Evolutionary conservation across 2,113 vertebrate genomes (phyloP), one percentile per base, ranked within the genome.

Genomic region (Felis catus): DNA sequence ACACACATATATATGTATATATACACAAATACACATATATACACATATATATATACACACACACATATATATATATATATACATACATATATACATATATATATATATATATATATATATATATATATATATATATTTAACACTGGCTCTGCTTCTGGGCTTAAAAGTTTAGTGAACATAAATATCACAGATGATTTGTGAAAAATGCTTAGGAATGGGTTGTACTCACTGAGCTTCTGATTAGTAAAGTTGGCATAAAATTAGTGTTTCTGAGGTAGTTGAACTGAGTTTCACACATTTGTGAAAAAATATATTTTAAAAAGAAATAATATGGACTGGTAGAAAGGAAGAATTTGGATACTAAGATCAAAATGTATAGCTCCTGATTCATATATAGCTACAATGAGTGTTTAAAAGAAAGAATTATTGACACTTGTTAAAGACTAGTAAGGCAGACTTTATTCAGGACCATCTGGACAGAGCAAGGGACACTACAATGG

Each of bases 61-160:
- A 39, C 14, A 53, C 51, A 36, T 1, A 53, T 4, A 53, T 16
- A 53, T 4, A 15, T 45, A 1, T 7, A 16, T 53, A 15, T 15
- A 53, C 4, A 16, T 53, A 16, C 1, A 53, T 0, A 53, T 15
- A 16, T 1, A 53, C 4, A 53, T 16, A 53, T 4, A 15, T 45
- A 1, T 7, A 16, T 53, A 15, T 15, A 53, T 16, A 16, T 53
- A 16, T 4, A 53, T 0, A 53, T 15, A 16, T 53, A 1, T 53
- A 1, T 53, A 1, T 53, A 53, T 53, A 53, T 16, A 53, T 53
- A 53, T 53, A 53, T 53, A 15, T 55, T 80, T 1, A 63, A 84
- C 55, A 5, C 7, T 80, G 7, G 4, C n/a, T 6, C 16, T 51
- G 23, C 6, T 8, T 16, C 29, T 95, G 15, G 12, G 6, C 12